Conservation (phyloP, 2,797 vertebrate species). For the Epinephelus awoara region DNA sequence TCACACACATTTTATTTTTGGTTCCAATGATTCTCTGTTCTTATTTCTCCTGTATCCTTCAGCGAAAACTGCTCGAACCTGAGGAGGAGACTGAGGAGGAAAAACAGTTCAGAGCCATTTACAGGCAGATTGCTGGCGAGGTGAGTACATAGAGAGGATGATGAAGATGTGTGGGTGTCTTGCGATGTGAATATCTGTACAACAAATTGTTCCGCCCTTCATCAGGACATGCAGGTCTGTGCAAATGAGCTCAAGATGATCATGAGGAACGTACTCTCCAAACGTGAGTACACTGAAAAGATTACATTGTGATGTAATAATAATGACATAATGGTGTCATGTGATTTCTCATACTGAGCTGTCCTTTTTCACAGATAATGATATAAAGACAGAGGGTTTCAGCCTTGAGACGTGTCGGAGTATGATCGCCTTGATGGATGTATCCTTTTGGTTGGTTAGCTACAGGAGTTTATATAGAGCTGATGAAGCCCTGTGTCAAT, state of each 20-base stretch:
- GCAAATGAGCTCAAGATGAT: constrained; percentile 93
- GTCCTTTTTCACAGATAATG: constrained; percentile 85
- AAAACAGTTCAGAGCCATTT: constrained; percentile 92
- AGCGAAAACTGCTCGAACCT: constrained; percentile 79
- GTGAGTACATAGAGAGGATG: constrained; percentile 83
- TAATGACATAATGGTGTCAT: too few species aligned
- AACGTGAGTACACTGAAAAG: constrained; percentile 87
- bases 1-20: background rate
- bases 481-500: too few species aligned
- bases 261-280: constrained; percentile 92
- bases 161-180: background rate
- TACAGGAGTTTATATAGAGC: background rate
- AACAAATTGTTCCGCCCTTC: constrained; percentile 18
- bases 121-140: constrained; percentile 93
- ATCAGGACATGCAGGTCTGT: constrained; percentile 96
- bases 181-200: background rate
- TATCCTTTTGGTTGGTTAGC: constrained; percentile 88
- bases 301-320: rapidly evolving
- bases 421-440: constrained; percentile 99
- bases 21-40: background rate
- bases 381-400: constrained; percentile 92
- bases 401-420: constrained; percentile 96
- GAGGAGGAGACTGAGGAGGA: constrained; percentile 90
- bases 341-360: background rate
- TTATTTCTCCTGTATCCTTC: background rate